Evolutionary conservation across 2,113 vertebrate species (phyloP).

Genomic region (Eretmochelys imbricata): DNA sequence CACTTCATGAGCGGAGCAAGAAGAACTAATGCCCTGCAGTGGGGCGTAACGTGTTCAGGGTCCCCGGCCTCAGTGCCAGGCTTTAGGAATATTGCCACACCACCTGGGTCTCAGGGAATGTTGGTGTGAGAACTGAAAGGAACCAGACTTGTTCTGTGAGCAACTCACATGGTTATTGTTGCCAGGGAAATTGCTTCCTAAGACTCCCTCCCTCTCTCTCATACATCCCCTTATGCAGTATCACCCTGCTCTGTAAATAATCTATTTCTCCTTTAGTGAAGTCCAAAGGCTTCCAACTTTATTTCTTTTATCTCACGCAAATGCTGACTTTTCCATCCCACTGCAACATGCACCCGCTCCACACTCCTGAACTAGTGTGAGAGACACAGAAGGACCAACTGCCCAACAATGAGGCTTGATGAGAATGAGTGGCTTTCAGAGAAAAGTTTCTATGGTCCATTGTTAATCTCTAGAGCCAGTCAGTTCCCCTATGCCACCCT

Average conservation of each 20-base stretch:
- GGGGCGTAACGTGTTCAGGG: not conserved
- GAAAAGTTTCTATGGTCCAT: not conserved
- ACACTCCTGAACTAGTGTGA: not conserved
- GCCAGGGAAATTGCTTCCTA: not conserved
- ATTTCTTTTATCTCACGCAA: not conserved
- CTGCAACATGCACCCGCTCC: not conserved
- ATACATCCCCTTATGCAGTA: not conserved
- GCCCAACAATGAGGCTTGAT: not conserved
- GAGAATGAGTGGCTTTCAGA: not conserved
- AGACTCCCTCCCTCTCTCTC: not conserved
- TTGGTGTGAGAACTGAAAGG: not conserved
- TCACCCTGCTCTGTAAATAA: not conserved
- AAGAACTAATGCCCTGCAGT: not conserved
- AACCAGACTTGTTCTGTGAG: not conserved
- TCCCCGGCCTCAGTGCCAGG: not conserved
- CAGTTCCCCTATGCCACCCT: not conserved
- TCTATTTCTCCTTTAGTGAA: not conserved
- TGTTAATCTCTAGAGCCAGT: not conserved
- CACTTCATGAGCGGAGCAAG: not conserved
- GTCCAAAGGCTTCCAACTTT: not conserved
- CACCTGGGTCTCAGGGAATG: not conserved
- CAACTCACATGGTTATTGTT: not conserved
- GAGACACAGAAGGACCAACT: not conserved
- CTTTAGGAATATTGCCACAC: not conserved
- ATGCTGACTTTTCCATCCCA: not conserved